Evolutionary conservation across 2,797 vertebrate genomes (phyloP).

Genomic region (Notolepis coatsorum): DNA sequence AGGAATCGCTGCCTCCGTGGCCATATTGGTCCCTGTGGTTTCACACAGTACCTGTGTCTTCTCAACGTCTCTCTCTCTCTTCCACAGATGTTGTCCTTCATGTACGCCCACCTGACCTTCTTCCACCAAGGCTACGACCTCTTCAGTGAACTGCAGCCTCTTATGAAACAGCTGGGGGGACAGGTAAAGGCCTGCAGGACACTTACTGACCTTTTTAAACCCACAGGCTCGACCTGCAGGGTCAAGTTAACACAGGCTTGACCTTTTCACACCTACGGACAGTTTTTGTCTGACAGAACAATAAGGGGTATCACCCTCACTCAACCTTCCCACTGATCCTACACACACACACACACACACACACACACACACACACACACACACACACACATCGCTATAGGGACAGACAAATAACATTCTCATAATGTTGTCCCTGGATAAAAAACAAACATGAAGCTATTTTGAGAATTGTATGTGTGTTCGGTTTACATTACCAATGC

Average conservation of each 20-base stretch:
- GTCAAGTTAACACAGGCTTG: not conserved
- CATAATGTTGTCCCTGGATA: not conserved
- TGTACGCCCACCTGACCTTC: constrained; percentile 98
- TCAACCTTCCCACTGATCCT: not conserved
- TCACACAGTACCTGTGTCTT: not conserved
- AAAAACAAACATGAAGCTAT: constrained; percentile 46
- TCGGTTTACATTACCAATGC: constrained; percentile 43
- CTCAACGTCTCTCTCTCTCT: not conserved
- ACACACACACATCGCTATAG: not conserved
- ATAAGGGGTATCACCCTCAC: too few species aligned
- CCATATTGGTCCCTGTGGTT: not conserved
- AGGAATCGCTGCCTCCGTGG: too few species aligned
- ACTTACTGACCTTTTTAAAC: not conserved
- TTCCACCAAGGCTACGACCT: constrained; percentile 99
- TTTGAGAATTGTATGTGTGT: constrained; percentile 26
- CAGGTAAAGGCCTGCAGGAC: constrained; percentile 87
- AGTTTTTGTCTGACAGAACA: too few species aligned
- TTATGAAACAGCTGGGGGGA: constrained; percentile 95
- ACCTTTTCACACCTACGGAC: too few species aligned
- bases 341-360: not conserved
- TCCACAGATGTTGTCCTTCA: constrained; percentile 97
- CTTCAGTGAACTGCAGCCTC: constrained; percentile 94
- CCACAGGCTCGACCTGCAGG: not conserved
- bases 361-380: not conserved
- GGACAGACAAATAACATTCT: not conserved